Base-by-base conservation (phyloP, 1,140 invertebrate genomes). In the Eueides isabella region DNA sequence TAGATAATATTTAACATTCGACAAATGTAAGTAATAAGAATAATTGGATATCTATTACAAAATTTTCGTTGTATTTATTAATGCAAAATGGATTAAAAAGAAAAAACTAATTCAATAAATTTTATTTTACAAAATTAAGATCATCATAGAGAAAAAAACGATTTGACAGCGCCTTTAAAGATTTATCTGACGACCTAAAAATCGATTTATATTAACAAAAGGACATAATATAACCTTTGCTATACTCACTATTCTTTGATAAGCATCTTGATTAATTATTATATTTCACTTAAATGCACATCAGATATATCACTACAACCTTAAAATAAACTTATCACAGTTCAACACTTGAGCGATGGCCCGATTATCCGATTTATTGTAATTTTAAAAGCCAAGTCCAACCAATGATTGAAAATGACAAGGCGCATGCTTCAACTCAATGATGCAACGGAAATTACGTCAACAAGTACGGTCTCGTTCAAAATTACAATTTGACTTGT, bases 361-460 rank as follows among this genome's bases (percentile, higher is more conserved):
- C 84, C 85, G 85, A 91, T 88, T 85, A 88, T 87, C 82, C 83
- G 84, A 89, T 85, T 87, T 87, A 88, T 87, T 89, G 78, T 90
- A 91, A 88, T 91, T 92, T 87, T 88, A 86, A 90, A 84, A 81
- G 91, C 89, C 91, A 87, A 90, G 89, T 87, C 82, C 85, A 84
- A 84, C 86, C 88, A 91, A 90, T 87, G 88, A 85, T 79, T 80
- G 81, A 91, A 90, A 90, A 90, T 92, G 89, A 92, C 91, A 92
- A 90, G 88, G 91, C 91, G 91, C 91, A 92, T 92, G 91, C 91
- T 90, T 91, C 87, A 84, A 72, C 81, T 78, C 68, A 75, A 84
- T 90, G 89, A 90, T 91, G 87, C 88, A 92, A 89, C 89, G 91
- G 91, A 92, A 86, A 85, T 92, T 91, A 90, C 91, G 89, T 91